Evolutionary conservation across 1,140 invertebrate genomes (phyloP).

Genomic region (Philaenus spumarius): DNA sequence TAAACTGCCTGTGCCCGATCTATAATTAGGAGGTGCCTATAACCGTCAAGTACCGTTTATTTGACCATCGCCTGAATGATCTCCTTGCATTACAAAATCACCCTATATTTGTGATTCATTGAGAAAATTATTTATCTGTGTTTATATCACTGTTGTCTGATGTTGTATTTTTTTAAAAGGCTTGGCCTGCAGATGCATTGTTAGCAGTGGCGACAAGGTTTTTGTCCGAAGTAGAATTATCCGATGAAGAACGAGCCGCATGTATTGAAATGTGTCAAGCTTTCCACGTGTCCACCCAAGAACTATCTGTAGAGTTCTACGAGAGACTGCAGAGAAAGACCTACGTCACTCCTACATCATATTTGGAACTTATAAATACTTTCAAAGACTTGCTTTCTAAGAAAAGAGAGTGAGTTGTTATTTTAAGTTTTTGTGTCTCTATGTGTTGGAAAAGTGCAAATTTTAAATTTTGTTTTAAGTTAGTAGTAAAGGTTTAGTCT

Average conservation of each 20-base stretch:
- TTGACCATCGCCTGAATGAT: too few species aligned
- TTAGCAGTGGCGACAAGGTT: slow-evolving; percentile 85
- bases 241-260: slow-evolving; percentile 57
- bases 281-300: slow-evolving; percentile 81
- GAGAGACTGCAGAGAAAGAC: slow-evolving; percentile 64
- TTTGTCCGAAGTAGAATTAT: slow-evolving; percentile 76
- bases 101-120: too few species aligned
- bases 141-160: too few species aligned
- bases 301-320: slow-evolving; percentile 67
- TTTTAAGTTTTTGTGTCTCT: too few species aligned
- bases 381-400: slow-evolving; percentile 76
- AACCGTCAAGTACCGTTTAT: too few species aligned
- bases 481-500: too few species aligned
- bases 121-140: too few species aligned
- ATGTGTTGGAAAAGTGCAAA: too few species aligned
- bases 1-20: too few species aligned
- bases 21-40: too few species aligned
- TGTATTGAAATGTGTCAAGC: slow-evolving; percentile 84
- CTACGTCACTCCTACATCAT: slow-evolving; percentile 93
- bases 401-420: slow-evolving; percentile 60
- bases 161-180: slow-evolving; percentile 40
- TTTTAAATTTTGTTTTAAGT: too few species aligned
- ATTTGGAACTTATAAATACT: slow-evolving; percentile 84
- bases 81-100: too few species aligned
- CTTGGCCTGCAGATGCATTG: slow-evolving; percentile 91